Conservation (phyloP, 2,113 vertebrate species). For the Ctenomys sociabilis region DNA sequence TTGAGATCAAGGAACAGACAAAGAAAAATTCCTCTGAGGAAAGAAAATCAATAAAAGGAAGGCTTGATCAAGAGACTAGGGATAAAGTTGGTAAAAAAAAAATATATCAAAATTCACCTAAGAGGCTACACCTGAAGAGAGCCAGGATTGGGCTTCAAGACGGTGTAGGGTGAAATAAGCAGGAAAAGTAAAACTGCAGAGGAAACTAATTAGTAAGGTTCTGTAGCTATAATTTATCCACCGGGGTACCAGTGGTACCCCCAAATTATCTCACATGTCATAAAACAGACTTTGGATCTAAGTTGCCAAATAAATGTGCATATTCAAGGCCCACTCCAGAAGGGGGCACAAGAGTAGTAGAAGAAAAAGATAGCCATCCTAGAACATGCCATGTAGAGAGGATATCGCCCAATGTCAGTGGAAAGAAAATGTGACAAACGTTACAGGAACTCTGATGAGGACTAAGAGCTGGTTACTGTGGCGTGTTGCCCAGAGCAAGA, state of each 20-base stretch:
- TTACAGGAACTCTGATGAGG: background rate
- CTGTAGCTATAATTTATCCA: background rate
- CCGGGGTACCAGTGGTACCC: background rate
- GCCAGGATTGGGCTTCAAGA: background rate
- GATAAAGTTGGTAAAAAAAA: background rate
- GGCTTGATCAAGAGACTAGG: background rate
- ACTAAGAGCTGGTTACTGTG: background rate
- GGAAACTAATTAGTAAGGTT: background rate
- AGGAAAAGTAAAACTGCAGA: background rate
- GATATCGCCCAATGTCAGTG: background rate
- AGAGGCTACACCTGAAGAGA: background rate
- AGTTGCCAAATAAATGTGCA: background rate
- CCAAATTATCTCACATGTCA: background rate
- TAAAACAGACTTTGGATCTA: background rate
- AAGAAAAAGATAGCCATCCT: background rate
- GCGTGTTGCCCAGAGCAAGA: background rate
- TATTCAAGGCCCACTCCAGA: slow-evolving; percentile 9
- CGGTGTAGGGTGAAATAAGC: background rate
- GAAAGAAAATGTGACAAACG: background rate
- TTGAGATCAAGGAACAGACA: slow-evolving; percentile 48
- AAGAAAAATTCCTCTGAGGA: slow-evolving; percentile 18
- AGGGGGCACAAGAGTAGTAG: background rate
- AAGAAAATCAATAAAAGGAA: slow-evolving; percentile 18
- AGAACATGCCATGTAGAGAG: background rate
- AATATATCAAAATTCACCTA: background rate